Conservation (phyloP, 2,888 invertebrate species). For the Penaeus monodon region DNA sequence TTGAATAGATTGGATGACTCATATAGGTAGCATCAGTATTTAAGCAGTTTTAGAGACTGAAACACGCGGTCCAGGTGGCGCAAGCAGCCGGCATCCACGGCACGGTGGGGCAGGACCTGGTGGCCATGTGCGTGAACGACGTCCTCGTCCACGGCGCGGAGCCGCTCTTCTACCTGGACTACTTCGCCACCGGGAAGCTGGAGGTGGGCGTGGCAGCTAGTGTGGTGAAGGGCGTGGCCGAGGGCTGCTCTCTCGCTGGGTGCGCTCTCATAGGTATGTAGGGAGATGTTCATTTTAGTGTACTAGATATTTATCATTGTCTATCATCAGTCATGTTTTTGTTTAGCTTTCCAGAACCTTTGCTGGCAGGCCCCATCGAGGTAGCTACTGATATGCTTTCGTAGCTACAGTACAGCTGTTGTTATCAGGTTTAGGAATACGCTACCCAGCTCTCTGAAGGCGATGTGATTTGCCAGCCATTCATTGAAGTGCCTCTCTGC, state of each 20-base stretch:
- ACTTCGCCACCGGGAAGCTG: slow-evolving; percentile 91
- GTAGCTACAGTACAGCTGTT: not conserved
- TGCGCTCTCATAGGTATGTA: slow-evolving; percentile 87
- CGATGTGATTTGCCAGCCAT: too few relatives aligned
- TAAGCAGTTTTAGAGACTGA: not conserved
- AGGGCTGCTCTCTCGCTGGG: slow-evolving; percentile 87
- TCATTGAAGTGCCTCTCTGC: slow-evolving; percentile 62
- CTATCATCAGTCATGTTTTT: not conserved
- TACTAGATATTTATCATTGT: not conserved
- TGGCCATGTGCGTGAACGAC: slow-evolving; percentile 98
- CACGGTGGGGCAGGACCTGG: slow-evolving; percentile 92
- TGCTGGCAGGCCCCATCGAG: too few relatives aligned
- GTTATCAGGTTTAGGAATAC: not conserved
- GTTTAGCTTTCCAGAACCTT: not conserved
- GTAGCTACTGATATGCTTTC: not conserved
- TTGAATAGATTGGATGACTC: not conserved
- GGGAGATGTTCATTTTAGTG: not conserved
- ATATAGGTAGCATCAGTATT: not conserved
- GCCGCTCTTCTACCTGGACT: slow-evolving; percentile 96
- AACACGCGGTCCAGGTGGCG: slow-evolving; percentile 77
- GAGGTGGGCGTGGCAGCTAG: slow-evolving; percentile 80
- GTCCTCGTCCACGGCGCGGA: slow-evolving; percentile 95
- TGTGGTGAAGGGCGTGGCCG: slow-evolving; percentile 87
- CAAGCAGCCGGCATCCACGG: slow-evolving; percentile 83
- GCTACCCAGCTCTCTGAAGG: too few relatives aligned